Evolutionary conservation across 2,113 vertebrate genomes (phyloP).

Genomic region (Malurus elegans): DNA sequence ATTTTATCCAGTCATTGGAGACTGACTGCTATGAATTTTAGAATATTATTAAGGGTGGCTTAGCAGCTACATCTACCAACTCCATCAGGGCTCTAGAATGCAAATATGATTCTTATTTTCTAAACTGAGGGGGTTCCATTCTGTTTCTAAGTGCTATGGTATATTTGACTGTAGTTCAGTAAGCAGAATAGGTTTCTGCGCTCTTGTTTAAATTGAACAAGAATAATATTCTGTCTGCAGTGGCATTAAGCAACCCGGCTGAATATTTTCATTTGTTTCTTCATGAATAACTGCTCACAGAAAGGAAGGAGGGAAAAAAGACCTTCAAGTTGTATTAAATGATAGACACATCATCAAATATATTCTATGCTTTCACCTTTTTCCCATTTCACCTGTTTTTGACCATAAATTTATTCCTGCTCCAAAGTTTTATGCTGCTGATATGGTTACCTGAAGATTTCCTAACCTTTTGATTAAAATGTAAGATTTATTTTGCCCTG

Average conservation of each 20-base stretch:
- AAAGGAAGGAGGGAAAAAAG: not conserved
- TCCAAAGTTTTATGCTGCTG: not conserved
- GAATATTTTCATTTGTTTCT: not conserved
- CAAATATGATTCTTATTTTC: not conserved
- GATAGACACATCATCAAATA: not conserved
- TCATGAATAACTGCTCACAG: not conserved
- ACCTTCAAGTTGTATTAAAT: not conserved
- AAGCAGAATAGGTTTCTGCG: not conserved
- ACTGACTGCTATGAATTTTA: not conserved
- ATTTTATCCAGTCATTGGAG: not conserved
- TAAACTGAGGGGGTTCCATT: not conserved
- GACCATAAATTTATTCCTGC: not conserved
- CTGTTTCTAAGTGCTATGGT: not conserved
- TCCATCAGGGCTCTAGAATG: not conserved
- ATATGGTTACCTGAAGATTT: not conserved
- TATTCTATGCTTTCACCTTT: not conserved
- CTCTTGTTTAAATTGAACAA: not conserved
- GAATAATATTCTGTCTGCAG: not conserved
- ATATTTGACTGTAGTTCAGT: not conserved
- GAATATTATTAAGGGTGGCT: not conserved
- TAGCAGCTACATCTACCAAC: not conserved
- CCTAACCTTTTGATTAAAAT: slow-evolving; percentile 40
- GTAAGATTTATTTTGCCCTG: not conserved
- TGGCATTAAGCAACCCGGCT: not conserved
- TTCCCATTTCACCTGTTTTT: not conserved